Evolutionary conservation across 2,888 invertebrate species (phyloP).

Genomic region (Drosophila antonietae): DNA sequence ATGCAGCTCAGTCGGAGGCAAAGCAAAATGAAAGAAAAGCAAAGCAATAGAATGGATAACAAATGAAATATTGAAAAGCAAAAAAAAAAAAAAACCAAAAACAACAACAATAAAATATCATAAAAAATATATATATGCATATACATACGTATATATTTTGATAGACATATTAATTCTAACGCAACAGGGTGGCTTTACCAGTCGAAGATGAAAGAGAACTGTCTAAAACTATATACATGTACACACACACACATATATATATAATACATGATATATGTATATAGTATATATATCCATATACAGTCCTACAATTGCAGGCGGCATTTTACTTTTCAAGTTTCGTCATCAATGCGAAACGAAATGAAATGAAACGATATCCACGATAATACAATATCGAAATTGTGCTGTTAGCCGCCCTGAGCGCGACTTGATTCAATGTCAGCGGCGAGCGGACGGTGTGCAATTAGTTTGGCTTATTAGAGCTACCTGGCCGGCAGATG

Average conservation of each 20-base stretch:
- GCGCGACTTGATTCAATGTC: constrained; percentile 60
- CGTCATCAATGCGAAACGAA: constrained; percentile 58
- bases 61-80: constrained; percentile 39
- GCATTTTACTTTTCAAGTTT: constrained; percentile 36
- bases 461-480: constrained; percentile 12
- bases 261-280: not conserved
- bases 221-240: not conserved
- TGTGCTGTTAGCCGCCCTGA: constrained; percentile 20
- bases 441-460: constrained; percentile 46
- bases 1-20: constrained; percentile 46
- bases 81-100: constrained; percentile 16
- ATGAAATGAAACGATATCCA: constrained; percentile 11
- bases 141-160: not conserved
- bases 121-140: constrained; percentile 1
- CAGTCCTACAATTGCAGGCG: not conserved
- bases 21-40: constrained; percentile 43
- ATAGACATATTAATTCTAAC: not conserved
- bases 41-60: constrained; percentile 33
- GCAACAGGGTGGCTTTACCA: constrained; percentile 44
- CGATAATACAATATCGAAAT: not conserved
- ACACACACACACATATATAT: not conserved
- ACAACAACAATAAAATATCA: constrained; percentile 19
- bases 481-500: constrained; percentile 6
- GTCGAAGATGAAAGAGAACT: constrained; percentile 3
- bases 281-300: not conserved